Conservation (phyloP, 2,113 vertebrate species). For the Aramus guarauna region DNA sequence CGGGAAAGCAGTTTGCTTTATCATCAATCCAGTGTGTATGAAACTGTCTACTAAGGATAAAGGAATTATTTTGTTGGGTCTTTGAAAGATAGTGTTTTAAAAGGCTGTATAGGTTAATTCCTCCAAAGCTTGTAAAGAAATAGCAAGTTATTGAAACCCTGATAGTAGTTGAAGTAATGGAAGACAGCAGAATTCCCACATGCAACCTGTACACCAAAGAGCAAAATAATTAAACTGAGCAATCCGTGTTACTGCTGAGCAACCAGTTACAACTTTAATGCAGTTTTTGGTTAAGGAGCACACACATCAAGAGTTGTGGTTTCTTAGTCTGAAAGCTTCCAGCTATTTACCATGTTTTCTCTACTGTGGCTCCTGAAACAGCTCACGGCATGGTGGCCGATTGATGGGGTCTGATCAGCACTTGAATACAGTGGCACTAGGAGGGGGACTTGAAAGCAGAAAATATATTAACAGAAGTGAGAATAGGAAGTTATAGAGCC, state of each 20-base stretch:
- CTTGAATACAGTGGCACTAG: not conserved
- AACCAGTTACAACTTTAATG: constrained; percentile 42
- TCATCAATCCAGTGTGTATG: fast-evolving
- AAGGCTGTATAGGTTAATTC: not conserved
- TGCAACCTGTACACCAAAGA: not conserved
- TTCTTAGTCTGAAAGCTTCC: not conserved
- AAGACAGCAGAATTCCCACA: not conserved
- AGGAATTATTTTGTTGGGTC: not conserved
- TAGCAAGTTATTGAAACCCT: not conserved
- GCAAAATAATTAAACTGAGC: constrained; percentile 2
- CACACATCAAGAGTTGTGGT: not conserved
- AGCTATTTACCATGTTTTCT: not conserved
- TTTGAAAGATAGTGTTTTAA: not conserved
- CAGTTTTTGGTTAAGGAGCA: not conserved
- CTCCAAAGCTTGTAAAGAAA: not conserved
- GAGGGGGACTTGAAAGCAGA: not conserved
- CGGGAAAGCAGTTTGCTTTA: not conserved
- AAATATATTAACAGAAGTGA: not conserved
- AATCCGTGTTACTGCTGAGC: not conserved
- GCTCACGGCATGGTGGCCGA: fast-evolving
- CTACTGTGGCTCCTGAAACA: not conserved
- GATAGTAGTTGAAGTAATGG: not conserved
- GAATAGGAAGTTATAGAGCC: not conserved
- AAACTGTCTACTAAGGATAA: not conserved
- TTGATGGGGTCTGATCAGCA: not conserved